Evolutionary conservation across 2,797 vertebrate species (phyloP), one percentile per base, ranked within the genome.

Genomic region (Rachycentron canadum): DNA sequence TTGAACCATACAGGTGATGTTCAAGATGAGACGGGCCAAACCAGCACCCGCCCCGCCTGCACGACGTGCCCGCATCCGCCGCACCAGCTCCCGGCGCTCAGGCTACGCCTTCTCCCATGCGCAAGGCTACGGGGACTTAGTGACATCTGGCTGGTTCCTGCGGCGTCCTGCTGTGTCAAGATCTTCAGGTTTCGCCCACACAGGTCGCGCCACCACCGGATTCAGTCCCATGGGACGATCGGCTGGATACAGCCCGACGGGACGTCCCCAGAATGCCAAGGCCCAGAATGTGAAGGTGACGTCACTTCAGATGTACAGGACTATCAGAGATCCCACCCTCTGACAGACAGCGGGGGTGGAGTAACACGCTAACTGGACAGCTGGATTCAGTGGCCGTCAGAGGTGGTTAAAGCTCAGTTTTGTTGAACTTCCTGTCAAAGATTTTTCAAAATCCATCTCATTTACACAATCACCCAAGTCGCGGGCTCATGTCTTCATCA

Each of bases 31-130:
- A 49, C 92, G 94, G 79, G 93, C 89, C 65, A 96, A 96, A 87
- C 95, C 93, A 7, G 74, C 80, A 0, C 95, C 93, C 0, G 86
- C 88, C 9, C 93, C 95, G 1, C 94, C 87, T 0, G 79, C 94
- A 1, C 87, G 85, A 19, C 95, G 85, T 5, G 7, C 84, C 16
- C 94, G 85, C 41, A 82, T 95, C 25, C 95, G 93, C 28, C 94
- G 94, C 63, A 90, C 94, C 81, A 94, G 95, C 90, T 90, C 95
- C 2, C 96, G 96, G 0, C 96, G 96, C 2, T 99, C 97, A 0
- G 97, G 97, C 67, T 99, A 99, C 1, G 98, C 98, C 38, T 99
- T 99, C 94, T 97, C 98, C 1, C 98, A 99, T 43, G 91, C 96
- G 0, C 95, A 96, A 0, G 98, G 98, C 81, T 99, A 98, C 0